Conservation (phyloP, 2,888 invertebrate species). For the Nebria brevicollis region DNA sequence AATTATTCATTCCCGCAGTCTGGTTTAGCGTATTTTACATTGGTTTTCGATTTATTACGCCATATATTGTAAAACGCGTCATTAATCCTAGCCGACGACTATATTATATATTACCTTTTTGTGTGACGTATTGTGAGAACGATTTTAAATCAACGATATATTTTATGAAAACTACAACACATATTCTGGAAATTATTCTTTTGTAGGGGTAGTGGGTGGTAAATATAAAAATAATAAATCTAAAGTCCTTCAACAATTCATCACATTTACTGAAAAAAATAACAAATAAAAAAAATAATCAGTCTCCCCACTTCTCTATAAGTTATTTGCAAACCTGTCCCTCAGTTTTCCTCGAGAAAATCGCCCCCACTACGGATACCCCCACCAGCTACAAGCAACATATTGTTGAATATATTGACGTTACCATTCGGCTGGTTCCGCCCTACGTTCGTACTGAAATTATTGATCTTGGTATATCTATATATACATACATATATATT, state of each 20-base stretch:
- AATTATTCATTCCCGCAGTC: constrained; percentile 52
- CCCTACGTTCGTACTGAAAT: constrained; percentile 48
- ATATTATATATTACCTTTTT: no score
- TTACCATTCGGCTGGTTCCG: constrained; percentile 52
- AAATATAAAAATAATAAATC: not conserved
- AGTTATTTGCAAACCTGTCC: constrained; percentile 21
- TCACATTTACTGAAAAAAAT: not conserved
- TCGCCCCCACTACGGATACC: constrained; percentile 42
- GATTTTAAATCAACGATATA: no score
- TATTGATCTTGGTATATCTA: constrained; percentile 55
- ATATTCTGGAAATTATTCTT: no score
- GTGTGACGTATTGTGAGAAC: no score
- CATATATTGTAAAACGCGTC: not conserved
- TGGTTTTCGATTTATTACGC: not conserved
- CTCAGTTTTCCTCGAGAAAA: constrained; percentile 31
- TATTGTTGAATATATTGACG: constrained; percentile 58
- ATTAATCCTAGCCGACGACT: no score
- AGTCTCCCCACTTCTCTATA: not conserved
- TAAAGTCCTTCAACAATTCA: not conserved
- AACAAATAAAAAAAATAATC: not conserved
- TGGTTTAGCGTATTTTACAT: constrained; percentile 5
- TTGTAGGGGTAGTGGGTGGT: no score
- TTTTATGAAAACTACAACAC: no score
- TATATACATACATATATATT: constrained; percentile 50
- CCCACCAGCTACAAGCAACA: constrained; percentile 47